These are phyloP conservation scores for Drosophila multiciliata DNA, from an alignment of 2,888 invertebrate genomes.

Conservation along the genomic window DNA sequence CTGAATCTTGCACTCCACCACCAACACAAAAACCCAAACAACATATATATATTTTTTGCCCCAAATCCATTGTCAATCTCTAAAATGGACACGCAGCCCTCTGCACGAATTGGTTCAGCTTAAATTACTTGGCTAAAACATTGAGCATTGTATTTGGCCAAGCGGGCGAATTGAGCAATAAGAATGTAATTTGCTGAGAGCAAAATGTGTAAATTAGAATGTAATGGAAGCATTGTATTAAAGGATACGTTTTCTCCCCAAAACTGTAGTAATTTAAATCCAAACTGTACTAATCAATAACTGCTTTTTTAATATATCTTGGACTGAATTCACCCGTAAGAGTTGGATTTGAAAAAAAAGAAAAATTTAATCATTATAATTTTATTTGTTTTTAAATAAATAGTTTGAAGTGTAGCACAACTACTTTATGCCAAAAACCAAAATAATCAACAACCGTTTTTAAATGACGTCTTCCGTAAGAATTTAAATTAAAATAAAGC, in stretches of 20 bases:
- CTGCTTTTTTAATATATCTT: background rate
- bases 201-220: background rate
- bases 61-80: constrained; percentile 46
- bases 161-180: constrained; percentile 1
- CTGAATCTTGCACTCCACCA: constrained; percentile 32
- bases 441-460: too few species aligned
- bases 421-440: too few species aligned
- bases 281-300: background rate
- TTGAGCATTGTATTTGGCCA: constrained; percentile 14
- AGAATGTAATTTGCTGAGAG: background rate
- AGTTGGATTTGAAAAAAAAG: background rate
- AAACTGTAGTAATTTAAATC: background rate
- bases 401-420: background rate
- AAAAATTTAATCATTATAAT: background rate
- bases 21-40: constrained; percentile 12
- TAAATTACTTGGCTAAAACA: constrained; percentile 26
- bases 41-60: constrained; percentile 3
- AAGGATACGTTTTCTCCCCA: background rate
- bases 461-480: too few species aligned
- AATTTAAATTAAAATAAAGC: too few species aligned
- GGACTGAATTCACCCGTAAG: background rate
- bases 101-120: constrained; percentile 27
- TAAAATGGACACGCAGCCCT: constrained; percentile 35
- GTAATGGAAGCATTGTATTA: background rate
- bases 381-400: background rate